Conservation (phyloP, 53 echinoderm and acorn worm species). For the Luidia sarsii region DNA sequence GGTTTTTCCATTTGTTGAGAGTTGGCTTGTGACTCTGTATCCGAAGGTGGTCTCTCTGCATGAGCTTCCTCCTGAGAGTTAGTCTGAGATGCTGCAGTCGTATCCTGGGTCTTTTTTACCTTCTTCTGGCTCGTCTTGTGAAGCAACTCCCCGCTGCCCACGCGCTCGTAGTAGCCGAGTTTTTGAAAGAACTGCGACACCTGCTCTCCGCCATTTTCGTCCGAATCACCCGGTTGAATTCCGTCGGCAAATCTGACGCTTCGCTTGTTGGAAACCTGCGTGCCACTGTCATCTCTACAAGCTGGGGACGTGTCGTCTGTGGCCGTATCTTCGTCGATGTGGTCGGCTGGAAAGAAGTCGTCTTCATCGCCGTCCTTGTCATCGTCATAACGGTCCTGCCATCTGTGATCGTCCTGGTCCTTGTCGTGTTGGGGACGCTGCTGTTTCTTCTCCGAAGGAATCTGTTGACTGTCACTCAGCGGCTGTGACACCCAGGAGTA, state of each 20-base stretch:
- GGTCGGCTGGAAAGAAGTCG: neutral
- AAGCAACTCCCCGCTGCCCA: conserved; percentile 28
- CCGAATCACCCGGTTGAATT: conserved; percentile 16
- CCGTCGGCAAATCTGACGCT: conserved; percentile 36
- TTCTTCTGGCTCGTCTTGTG: conserved; percentile 4
- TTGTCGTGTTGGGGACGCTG: too few relatives aligned
- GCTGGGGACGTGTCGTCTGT: neutral
- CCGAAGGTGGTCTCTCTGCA: too few relatives aligned
- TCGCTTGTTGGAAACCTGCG: neutral
- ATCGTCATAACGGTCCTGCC: neutral
- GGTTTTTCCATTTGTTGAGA: too few relatives aligned
- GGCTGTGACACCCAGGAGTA: conserved; percentile 4
- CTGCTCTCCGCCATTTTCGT: neutral
- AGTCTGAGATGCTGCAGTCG: neutral
- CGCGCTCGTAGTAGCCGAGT: conserved; percentile 46
- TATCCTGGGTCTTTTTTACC: neutral
- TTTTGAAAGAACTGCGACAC: conserved; percentile 3
- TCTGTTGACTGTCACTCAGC: neutral
- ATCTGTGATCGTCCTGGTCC: neutral
- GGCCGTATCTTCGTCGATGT: neutral
- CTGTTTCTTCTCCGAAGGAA: too few relatives aligned
- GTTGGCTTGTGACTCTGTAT: too few relatives aligned
- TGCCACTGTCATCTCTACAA: too few relatives aligned
- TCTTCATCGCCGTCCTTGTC: neutral
- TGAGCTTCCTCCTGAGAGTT: too few relatives aligned